Percentiles rank a stretch among this genome's conserved stretches.
These are phyloP conservation scores for Lucifuga dentata DNA, from an alignment of 2,113 vertebrate genomes.

Conservation along the genomic window DNA sequence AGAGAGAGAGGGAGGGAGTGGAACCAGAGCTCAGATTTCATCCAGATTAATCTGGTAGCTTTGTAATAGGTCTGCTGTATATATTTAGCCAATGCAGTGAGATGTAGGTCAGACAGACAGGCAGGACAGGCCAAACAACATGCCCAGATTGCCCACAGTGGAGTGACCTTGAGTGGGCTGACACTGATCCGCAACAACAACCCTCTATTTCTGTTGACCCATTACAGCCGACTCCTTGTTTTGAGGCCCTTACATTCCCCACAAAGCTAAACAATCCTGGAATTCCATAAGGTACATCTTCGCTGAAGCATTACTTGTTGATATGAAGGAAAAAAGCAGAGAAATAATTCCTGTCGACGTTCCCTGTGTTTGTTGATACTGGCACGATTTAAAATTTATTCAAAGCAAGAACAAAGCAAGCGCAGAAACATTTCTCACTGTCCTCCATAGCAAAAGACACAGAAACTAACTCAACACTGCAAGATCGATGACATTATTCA, in stretches of 20 bases:
- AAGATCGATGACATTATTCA: conserved; percentile 29
- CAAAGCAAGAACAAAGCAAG: conserved; percentile 66
- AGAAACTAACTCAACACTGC: conserved; percentile 42
- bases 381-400: conserved; percentile 58
- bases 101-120: conserved; percentile 78
- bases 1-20: conserved; percentile 9
- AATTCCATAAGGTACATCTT: conserved; percentile 17
- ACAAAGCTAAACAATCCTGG: background rate
- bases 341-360: conserved; percentile 57
- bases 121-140: conserved; percentile 66
- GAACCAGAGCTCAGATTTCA: conserved; percentile 66
- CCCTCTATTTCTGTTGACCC: conserved; percentile 54
- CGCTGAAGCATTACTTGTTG: conserved; percentile 31
- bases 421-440: conserved; percentile 59
- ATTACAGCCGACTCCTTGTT: conserved; percentile 7
- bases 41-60: conserved; percentile 74
- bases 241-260: conserved; percentile 6
- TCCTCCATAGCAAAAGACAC: conserved; percentile 40
- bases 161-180: conserved; percentile 72
- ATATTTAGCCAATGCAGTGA: conserved; percentile 75
- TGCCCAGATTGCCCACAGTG: conserved; percentile 66
- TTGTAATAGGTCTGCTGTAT: conserved; percentile 74
- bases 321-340: conserved; percentile 49
- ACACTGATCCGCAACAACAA: conserved; percentile 61
- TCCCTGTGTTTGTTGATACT: conserved; percentile 61